phyloP scores from a whole-genome alignment of 1,140 invertebrate genomes.

The Diorhabda carinulata region DNA sequence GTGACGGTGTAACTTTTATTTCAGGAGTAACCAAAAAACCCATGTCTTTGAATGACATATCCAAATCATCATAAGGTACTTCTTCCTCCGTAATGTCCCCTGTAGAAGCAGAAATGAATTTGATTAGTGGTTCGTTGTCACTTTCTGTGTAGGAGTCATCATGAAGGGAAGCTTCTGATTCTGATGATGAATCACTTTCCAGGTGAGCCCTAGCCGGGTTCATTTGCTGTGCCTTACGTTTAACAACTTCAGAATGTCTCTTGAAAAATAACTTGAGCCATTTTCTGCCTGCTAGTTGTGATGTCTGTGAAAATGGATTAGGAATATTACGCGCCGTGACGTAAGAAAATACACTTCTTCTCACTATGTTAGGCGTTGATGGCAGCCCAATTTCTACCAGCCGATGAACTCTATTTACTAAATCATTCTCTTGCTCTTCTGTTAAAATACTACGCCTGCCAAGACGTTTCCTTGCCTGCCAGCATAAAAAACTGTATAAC shows the following conservation, averaged over 20 bases:
- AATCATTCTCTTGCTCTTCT: not conserved
- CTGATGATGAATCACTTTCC: constrained; percentile 6
- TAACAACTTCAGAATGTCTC: constrained; percentile 9
- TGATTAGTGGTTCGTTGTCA: constrained; percentile 10
- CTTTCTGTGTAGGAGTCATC: constrained; percentile 7
- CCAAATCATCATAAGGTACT: constrained; percentile 5
- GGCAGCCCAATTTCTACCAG: not conserved
- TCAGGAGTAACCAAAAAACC: not conserved
- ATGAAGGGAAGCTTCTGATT: not conserved
- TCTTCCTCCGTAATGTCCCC: not conserved
- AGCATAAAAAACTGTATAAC: too few species aligned
- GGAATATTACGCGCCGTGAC: not conserved
- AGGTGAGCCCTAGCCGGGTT: constrained; percentile 12
- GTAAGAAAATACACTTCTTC: not conserved
- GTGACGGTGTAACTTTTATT: not conserved
- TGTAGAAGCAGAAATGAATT: constrained; percentile 8
- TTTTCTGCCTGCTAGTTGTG: not conserved
- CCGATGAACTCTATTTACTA: not conserved
- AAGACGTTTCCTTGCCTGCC: too few species aligned
- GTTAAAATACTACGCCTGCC: not conserved
- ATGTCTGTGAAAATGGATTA: not conserved
- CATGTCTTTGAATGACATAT: constrained; percentile 2
- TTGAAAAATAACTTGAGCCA: not conserved
- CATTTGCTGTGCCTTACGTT: constrained; percentile 14
- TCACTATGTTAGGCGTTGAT: not conserved